Base-by-base conservation (phyloP, 2,888 invertebrate species). In the Eilema griseolum region DNA sequence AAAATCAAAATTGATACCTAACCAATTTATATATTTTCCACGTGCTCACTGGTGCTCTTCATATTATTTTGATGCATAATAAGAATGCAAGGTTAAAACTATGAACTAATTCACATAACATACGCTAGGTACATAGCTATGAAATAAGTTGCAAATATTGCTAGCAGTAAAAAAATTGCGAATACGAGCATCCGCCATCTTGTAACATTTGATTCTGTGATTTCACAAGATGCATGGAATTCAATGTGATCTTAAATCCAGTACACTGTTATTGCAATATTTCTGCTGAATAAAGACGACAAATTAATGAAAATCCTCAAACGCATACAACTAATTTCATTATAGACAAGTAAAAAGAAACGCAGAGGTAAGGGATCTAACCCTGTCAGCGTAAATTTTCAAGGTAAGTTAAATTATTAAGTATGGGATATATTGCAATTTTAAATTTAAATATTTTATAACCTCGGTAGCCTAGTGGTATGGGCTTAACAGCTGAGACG, bases 151-250 rank as follows among this genome's bases (percentile, higher is more conserved):
- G 20, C 52, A 1, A 52, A n/a, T 52, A 4, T 52, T 52, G n/a
- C 10, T 52, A 20, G n/a, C 52, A 20, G 20, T 3, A 7, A 46
- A 46, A 41, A 41, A 16, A 16, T 20, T 46, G 46, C 46, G 46
- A 46, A 52, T 16, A 20, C 23, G 4, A 62, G 24, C 62, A 62
- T 62, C 41, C 62, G 62, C 62, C 41, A 62, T 41, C 41, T 41
- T 62, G 62, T 16, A 24, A 41, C 37, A 24, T 41, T 46, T 20
- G 16, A 20, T 20, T 46, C 16, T 41, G 16, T 16, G 20, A 61
- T 61, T 37, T 61, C 61, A 37, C 61, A 61, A 61, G 14, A 61
- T 37, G 3, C 14, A 14, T 61, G 14, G 23, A 7, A 16, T 14
- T 37, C 14, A 37, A 61, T 23, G n/a, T 23, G 33, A 23, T 61